Evolutionary conservation across 2,888 invertebrate genomes (phyloP), one percentile per base, ranked within the genome.

Genomic region (Drosophila mimetica): DNA sequence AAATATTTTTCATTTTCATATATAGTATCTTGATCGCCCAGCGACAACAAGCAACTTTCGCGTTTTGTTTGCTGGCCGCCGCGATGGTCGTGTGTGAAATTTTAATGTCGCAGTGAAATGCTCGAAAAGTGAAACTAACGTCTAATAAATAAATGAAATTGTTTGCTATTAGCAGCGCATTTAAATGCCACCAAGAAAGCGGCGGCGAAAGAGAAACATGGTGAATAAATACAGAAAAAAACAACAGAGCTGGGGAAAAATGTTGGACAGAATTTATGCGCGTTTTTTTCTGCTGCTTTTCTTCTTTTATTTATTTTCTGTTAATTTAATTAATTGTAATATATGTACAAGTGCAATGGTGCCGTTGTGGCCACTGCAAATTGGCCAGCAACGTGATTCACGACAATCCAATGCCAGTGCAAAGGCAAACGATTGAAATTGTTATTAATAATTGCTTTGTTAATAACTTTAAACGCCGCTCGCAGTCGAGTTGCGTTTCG

Each of bases 141-240:
- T 74, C 75, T 79, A 85, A 82, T 82, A 82, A 82, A 82, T 82
- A 85, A 82, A 82, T 82, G 77, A 82, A 85, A 82, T 85, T 82
- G 77, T 85, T 82, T 79, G 79, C 79, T 71, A 82, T 82, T 85
- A 82, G 74, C 59, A 79, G 71, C 82, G 85, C 82, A 82, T 85
- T 85, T 82, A 82, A 81, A 82, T 82, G 82, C 71, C 79, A 50
- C 50, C 59, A 59, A 57, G 57, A 57, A 57, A 60, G 37, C 25
- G 4, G 41, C 52, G 13, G 18, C 30, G 41, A 52, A 52, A 42
- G 42, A 36, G 59, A 60, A 36, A 59, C 32, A 46, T 34, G 41
- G 2, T 42, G 42, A 4, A n/a, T 13, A 20, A 13, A 42, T 11
- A 42, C n/a, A 41, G 11, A 42, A 30, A 18, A 44, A 42, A 20